Evolutionary conservation across 2,888 invertebrate species (phyloP), one percentile per base, ranked within the genome.

Genomic region (Nomada ferruginata): DNA sequence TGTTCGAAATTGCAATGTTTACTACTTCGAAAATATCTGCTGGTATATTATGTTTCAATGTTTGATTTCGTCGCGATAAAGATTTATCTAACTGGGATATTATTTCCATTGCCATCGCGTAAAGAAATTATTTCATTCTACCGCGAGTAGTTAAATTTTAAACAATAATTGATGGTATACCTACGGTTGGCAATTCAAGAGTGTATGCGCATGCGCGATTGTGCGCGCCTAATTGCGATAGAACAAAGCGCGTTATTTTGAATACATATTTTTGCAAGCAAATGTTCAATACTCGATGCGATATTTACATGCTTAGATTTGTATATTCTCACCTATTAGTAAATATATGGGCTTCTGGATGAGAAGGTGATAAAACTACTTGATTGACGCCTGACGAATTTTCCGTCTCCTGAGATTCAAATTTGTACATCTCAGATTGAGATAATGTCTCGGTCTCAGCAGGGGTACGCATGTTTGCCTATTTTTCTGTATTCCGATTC

Each of bases 371-470:
- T 52, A 93, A 65, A 55, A 92, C 90, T 73, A 91, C 88, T 85
- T 90, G 89, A 78, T 84, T 91, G 53, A 90, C 90, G 71, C 88
- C 89, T 59, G 91, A 85, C 61, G 90, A 82, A 29, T 85, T 80
- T 69, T 84, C 85, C 57, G 87, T 89, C 81, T 89, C 89, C 84
- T 91, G 90, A 78, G 85, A 79, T 83, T 92, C 89, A 71, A 90
- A 89, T 65, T 90, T 89, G 87, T 91, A 91, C 84, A 87, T 90
- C 87, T 91, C 91, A 81, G 91, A 89, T 75, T 90, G 91, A 59
- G 91, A 81, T 80, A 91, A 87, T 65, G 89, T 90, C 83, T 93
- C 93, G 74, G 91, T 90, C 75, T 93, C 92, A 64, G 91, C 92
- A 72, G 92, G 91, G 64, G 92, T 91, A 79, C 92, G 92, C 93